phyloP scores from a whole-genome alignment of 2,797 vertebrate species.

The Sebastes elongatus region DNA sequence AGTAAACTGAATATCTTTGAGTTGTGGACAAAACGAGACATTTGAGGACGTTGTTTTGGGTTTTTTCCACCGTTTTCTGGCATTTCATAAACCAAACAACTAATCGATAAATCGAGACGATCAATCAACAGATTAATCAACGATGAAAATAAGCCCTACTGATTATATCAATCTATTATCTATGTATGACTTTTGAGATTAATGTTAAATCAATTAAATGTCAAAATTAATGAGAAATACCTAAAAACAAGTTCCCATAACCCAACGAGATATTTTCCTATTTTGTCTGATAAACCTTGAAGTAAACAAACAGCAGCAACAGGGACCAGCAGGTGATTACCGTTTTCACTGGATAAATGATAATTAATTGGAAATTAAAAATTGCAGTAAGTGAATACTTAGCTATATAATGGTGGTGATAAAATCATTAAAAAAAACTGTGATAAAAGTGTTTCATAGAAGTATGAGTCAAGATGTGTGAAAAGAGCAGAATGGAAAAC shows the following conservation, averaged over 20 bases:
- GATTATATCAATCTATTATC: not conserved
- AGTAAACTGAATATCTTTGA: no score
- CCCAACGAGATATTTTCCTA: not conserved
- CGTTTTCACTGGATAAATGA: not conserved
- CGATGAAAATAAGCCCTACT: no score
- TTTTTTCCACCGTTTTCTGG: no score
- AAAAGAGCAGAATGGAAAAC: slow-evolving; percentile 36
- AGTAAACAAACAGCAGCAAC: no score
- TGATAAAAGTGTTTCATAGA: not conserved
- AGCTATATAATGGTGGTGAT: not conserved
- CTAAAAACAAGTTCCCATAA: not conserved
- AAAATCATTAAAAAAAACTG: not conserved
- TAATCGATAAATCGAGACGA: no score
- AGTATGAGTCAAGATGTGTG: slow-evolving; percentile 21
- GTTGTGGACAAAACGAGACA: no score
- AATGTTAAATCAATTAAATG: not conserved
- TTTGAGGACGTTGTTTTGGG: no score
- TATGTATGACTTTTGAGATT: no score
- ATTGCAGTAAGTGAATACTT: not conserved
- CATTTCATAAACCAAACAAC: no score
- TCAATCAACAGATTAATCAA: no score
- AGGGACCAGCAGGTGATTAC: not conserved
- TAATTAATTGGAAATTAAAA: not conserved
- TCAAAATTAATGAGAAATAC: not conserved
- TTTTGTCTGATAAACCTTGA: not conserved